Base-by-base conservation (phyloP, 2,888 invertebrate species). In the Gastracanthus pulcherrimus region DNA sequence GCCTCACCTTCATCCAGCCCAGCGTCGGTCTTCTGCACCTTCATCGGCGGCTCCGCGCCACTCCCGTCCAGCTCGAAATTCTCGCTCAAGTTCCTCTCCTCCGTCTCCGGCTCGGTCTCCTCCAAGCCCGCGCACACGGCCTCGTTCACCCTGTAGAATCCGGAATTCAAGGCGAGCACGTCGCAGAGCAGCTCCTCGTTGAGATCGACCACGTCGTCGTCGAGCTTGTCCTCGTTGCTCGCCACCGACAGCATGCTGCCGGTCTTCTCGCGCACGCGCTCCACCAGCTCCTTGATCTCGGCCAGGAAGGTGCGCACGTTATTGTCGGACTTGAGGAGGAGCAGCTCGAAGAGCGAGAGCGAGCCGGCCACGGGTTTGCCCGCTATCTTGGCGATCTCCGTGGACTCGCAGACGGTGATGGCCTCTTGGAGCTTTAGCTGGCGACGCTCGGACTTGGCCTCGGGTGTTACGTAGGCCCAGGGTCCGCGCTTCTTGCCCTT, bases 401-500 rank as follows among this genome's bases (percentile, higher is more conserved):
- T 29, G 76, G 87, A 87, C 38, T 90, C 89, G 64, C 91, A 91
- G 0, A 89, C 90, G 0, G 91, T 89, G 19, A 91, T 89, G 0
- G 90, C 91, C 84, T 91, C 90, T 45, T 86, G 84, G 84, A 91
- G 84, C 80, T 91, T 91, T 0, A 86, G 80, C 67, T 91, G 90
- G 16, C 90, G 86, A 62, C 91, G 86, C 72, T 90, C 88, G 9
- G 90, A 88, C 76, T 91, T 90, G 3, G 91, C 88, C 82, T 89
- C 89, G 2, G 91, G 91, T 0, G 91, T 91, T 0, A 89, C 89
- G 58, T 91, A 91, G 3, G 90, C 91, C 90, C 90, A 91, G 9
- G 91, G 90, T 0, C 90, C 90, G 0, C 91, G 88, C 80, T 91
- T 90, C 67, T 91, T 90, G 0, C 91, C 90, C 84, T 91, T 91